Percentiles rank a stretch among this genome's conserved stretches.
Evolutionary conservation across 2,797 vertebrate genomes (phyloP).

Genomic region (Hyperoplus lanceolatus): DNA sequence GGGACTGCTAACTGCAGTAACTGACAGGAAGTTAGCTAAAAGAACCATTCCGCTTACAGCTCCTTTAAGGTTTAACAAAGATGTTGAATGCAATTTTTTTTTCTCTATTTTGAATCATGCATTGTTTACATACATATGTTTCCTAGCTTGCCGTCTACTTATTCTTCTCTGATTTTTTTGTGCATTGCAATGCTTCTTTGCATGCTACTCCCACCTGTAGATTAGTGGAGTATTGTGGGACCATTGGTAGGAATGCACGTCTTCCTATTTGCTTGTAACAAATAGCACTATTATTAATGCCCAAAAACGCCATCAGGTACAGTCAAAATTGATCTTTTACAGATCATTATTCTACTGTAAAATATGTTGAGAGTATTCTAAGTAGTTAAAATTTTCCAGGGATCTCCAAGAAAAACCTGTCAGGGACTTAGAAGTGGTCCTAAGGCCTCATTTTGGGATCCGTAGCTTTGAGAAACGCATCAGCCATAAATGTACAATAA

Average conservation of each 20-base stretch:
- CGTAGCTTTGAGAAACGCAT: neutral
- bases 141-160: neutral
- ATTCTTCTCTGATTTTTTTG: neutral
- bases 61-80: no score
- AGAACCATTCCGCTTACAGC: no score
- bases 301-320: neutral
- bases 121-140: neutral
- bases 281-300: neutral
- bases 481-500: neutral
- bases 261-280: neutral
- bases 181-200: neutral
- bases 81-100: no score
- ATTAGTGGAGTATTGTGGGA: neutral
- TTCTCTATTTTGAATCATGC: neutral
- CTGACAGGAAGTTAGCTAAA: no score
- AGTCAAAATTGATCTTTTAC: neutral
- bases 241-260: neutral
- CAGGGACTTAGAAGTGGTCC: neutral
- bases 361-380: neutral
- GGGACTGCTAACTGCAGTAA: no score
- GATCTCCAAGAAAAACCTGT: neutral
- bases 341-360: neutral
- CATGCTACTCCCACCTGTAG: neutral
- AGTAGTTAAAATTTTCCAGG: neutral
- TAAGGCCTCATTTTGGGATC: slow-evolving; percentile 4